Conservation (phyloP, 1,140 invertebrate genomes). For the Macrobrachium rosenbergii region DNA sequence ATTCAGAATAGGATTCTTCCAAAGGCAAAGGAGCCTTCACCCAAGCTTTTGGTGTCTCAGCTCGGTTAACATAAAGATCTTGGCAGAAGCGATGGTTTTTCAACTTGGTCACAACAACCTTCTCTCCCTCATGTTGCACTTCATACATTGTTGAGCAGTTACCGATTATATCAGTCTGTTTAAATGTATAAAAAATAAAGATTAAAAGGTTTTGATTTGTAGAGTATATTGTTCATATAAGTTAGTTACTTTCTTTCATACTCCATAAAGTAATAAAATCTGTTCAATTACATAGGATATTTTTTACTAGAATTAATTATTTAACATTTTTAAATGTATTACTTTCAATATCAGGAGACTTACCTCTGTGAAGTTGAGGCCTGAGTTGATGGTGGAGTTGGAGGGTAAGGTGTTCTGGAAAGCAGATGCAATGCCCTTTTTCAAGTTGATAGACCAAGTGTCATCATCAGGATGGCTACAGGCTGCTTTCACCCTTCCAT, state of each 20-base stretch:
- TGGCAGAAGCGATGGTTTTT: constrained; percentile 47
- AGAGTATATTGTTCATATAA: too few species aligned
- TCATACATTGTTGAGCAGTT: constrained; percentile 38
- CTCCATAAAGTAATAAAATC: too few species aligned
- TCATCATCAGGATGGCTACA: constrained; percentile 26
- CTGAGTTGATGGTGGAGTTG: neutral
- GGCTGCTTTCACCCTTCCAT: constrained; percentile 18
- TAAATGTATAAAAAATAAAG: neutral
- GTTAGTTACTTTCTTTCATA: too few species aligned
- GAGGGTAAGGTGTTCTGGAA: constrained; percentile 38
- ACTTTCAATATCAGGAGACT: neutral
- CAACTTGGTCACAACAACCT: constrained; percentile 24
- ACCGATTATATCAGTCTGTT: constrained; percentile 45
- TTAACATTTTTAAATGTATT: too few species aligned
- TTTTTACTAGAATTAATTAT: too few species aligned
- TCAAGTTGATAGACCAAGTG: constrained; percentile 33
- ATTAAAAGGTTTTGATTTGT: neutral
- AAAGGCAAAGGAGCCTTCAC: too few species aligned
- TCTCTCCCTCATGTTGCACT: constrained; percentile 20
- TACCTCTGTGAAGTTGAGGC: constrained; percentile 23
- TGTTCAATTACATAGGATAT: too few species aligned
- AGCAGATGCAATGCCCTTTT: constrained; percentile 41
- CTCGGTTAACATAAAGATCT: too few species aligned
- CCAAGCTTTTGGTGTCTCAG: too few species aligned
- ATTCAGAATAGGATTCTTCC: too few species aligned